A percentile compares a stretch with the other conserved stretches of the same genome.
phyloP scores from a whole-genome alignment of 2,888 invertebrate species.

The Ophion ventricosus region DNA sequence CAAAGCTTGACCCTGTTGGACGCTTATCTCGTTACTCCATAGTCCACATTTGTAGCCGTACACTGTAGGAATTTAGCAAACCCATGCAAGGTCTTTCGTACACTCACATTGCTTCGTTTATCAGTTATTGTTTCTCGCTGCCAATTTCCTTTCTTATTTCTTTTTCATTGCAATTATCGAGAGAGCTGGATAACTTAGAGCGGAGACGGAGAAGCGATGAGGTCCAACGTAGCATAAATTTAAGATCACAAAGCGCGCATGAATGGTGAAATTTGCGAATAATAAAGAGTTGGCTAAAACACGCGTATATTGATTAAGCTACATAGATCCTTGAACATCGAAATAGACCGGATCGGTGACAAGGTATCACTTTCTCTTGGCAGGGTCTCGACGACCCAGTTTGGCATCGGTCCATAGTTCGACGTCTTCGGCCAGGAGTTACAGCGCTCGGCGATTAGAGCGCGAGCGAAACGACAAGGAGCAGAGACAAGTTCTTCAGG shows the following conservation, averaged over 20 bases:
- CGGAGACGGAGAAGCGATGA: slow-evolving; percentile 31
- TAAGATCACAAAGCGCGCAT: slow-evolving; percentile 51
- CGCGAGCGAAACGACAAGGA: slow-evolving; percentile 92
- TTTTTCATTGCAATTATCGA: too few relatives aligned
- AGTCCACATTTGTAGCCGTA: slow-evolving; percentile 14
- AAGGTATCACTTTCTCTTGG: slow-evolving; percentile 48
- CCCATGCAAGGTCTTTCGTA: slow-evolving; percentile 10
- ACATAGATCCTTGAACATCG: background rate
- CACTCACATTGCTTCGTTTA: slow-evolving; percentile 8
- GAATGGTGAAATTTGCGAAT: slow-evolving; percentile 44
- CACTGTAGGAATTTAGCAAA: slow-evolving; percentile 33
- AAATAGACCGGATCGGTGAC: slow-evolving; percentile 8
- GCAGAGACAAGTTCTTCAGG: slow-evolving; percentile 90
- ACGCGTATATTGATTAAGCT: slow-evolving; percentile 18
- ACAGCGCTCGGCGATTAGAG: slow-evolving; percentile 91
- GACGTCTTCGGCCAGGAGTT: slow-evolving; percentile 92
- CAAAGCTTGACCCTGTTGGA: slow-evolving; percentile 54
- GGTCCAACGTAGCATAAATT: slow-evolving; percentile 12
- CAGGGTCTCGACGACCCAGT: slow-evolving; percentile 95
- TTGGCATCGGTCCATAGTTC: slow-evolving; percentile 93
- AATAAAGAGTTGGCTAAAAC: slow-evolving; percentile 10
- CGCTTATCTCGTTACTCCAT: slow-evolving; percentile 45
- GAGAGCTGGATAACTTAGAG: slow-evolving; percentile 45
- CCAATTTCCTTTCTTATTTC: slow-evolving; percentile 23
- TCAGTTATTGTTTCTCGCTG: slow-evolving; percentile 4